These are phyloP conservation scores for Eupithecia inturbata DNA, from an alignment of 2,888 invertebrate species.

Conservation along the genomic window DNA sequence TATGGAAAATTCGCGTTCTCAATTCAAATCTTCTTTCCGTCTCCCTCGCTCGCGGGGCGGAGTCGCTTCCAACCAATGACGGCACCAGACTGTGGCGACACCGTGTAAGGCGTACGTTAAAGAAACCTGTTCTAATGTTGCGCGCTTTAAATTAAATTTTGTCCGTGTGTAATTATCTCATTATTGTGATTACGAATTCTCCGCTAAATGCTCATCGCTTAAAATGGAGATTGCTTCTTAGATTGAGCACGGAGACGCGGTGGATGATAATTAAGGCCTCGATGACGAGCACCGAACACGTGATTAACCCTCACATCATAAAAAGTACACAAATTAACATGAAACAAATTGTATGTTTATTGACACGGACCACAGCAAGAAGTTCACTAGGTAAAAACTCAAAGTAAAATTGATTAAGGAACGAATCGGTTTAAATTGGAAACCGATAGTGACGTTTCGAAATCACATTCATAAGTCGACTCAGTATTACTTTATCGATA, in stretches of 20 bases:
- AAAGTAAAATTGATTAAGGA: constrained; percentile 83
- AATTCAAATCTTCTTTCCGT: constrained; percentile 83
- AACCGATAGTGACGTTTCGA: constrained; percentile 84
- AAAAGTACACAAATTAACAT: constrained; percentile 65
- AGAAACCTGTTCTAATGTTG: constrained; percentile 85
- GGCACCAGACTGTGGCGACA: constrained; percentile 79
- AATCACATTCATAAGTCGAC: constrained; percentile 83
- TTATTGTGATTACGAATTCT: constrained; percentile 84
- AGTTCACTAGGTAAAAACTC: constrained; percentile 76
- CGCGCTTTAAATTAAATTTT: constrained; percentile 84
- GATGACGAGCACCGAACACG: constrained; percentile 55
- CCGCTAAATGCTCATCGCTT: constrained; percentile 80
- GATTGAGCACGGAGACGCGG: constrained; percentile 64
- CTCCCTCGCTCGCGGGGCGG: constrained; percentile 83
- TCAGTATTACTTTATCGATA: constrained; percentile 83
- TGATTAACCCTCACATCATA: constrained; percentile 54
- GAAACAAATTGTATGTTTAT: constrained; percentile 69
- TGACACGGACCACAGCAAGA: constrained; percentile 71
- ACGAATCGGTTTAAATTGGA: constrained; percentile 84
- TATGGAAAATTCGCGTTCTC: constrained; percentile 85
- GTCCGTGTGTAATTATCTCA: constrained; percentile 84
- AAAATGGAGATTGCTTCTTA: constrained; percentile 75
- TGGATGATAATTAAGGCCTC: constrained; percentile 61
- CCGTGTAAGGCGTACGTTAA: constrained; percentile 84
- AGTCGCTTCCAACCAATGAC: constrained; percentile 82